phyloP scores from a whole-genome alignment of 2,797 vertebrate genomes.

The Bovichtus diacanthus region DNA sequence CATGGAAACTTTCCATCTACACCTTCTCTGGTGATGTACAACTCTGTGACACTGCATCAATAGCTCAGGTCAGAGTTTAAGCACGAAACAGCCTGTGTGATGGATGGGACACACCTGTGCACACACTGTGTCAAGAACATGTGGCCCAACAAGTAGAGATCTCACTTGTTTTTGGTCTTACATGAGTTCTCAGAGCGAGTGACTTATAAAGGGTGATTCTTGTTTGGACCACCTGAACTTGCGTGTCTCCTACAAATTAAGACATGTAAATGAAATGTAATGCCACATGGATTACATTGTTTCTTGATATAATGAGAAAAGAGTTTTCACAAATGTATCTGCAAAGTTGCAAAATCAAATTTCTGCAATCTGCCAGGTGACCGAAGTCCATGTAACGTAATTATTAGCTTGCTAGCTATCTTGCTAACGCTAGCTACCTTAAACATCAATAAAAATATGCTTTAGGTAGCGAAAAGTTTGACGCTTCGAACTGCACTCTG shows the following conservation, averaged over 20 bases:
- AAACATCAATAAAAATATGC: too few relatives aligned
- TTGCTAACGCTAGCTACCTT: too few relatives aligned
- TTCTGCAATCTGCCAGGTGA: too few relatives aligned
- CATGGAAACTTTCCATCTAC: constrained; percentile 22
- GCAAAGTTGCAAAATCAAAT: not conserved
- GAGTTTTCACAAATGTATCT: not conserved
- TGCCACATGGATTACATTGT: not conserved
- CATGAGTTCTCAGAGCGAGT: not conserved
- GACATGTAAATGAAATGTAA: not conserved
- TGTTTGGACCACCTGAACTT: not conserved
- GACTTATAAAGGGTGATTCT: not conserved
- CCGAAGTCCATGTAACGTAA: too few relatives aligned
- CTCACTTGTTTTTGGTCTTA: not conserved
- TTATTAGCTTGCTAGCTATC: too few relatives aligned
- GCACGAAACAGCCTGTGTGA: constrained; percentile 31
- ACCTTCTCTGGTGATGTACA: constrained; percentile 34
- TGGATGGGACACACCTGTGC: constrained; percentile 51
- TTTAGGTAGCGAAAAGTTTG: too few relatives aligned
- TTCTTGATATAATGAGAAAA: not conserved
- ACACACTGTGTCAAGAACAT: constrained; percentile 18
- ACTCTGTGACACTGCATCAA: constrained; percentile 33
- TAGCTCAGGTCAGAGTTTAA: constrained; percentile 50
- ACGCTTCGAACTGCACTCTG: too few relatives aligned
- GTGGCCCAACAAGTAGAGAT: constrained; percentile 9
- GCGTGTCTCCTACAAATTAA: not conserved